Conservation (phyloP, 2,113 vertebrate genomes). For the Elgaria multicarinata region DNA sequence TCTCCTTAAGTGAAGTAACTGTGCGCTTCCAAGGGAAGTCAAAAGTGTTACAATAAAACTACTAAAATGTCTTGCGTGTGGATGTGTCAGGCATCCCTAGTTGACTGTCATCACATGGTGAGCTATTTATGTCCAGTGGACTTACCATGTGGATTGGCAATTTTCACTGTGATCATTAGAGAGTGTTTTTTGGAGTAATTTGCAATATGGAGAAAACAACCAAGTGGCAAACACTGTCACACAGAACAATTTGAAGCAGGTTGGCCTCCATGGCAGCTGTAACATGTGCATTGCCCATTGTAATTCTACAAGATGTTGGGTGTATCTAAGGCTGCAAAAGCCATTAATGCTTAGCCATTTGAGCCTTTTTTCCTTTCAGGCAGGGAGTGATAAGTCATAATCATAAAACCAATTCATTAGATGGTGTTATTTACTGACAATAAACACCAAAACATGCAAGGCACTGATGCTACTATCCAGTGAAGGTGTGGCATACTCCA, state of each 20-base stretch:
- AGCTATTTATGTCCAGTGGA: neutral
- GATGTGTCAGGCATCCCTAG: neutral
- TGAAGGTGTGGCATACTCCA: slow-evolving; percentile 10
- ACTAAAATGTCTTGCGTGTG: neutral
- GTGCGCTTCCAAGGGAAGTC: neutral
- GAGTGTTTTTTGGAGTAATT: neutral
- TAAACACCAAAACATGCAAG: neutral
- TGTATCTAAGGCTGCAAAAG: neutral
- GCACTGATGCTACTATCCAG: neutral
- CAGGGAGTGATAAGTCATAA: accelerated
- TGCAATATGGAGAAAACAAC: neutral
- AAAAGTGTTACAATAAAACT: neutral
- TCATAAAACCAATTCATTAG: neutral
- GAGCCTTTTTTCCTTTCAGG: neutral
- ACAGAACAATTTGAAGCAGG: neutral
- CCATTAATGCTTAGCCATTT: neutral
- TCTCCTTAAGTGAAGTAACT: neutral
- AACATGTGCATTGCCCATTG: too few species aligned
- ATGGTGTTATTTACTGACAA: neutral
- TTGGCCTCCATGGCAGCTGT: neutral
- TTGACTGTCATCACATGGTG: neutral
- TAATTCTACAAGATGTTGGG: neutral
- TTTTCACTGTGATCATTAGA: neutral
- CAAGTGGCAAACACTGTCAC: neutral
- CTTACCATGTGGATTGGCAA: neutral